These are phyloP conservation scores for Lycophotia porphyrea DNA, from an alignment of 2,888 invertebrate genomes.

Conservation along the genomic window DNA sequence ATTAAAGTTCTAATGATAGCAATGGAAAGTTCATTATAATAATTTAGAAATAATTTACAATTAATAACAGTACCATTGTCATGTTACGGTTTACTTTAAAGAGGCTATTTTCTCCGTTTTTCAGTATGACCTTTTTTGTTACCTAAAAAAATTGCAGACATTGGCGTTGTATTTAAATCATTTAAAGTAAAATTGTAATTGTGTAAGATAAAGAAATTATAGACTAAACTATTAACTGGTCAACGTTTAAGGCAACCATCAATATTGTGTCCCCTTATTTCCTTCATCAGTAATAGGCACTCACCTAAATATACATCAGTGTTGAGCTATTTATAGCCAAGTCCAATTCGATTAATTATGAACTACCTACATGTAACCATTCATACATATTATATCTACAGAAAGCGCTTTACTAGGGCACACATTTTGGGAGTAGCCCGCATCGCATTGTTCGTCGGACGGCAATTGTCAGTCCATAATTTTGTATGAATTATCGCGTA, in stretches of 20 bases:
- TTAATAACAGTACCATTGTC: not conserved
- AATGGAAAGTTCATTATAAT: not conserved
- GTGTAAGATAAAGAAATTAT: not conserved
- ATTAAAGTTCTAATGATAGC: not conserved
- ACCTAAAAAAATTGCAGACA: not conserved
- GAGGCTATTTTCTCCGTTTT: not conserved
- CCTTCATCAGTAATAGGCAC: not conserved
- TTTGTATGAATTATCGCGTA: conserved; percentile 64
- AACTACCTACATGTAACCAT: conserved; percentile 23
- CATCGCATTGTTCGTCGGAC: conserved; percentile 56
- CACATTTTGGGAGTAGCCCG: conserved; percentile 60
- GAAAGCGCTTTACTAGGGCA: conserved; percentile 43
- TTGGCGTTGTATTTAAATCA: not conserved
- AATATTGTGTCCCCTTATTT: not conserved
- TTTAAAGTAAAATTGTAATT: not conserved
- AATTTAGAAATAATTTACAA: not conserved
- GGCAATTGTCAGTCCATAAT: conserved; percentile 64
- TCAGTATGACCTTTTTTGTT: not conserved
- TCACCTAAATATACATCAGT: not conserved
- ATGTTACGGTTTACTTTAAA: not conserved
- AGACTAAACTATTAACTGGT: not conserved
- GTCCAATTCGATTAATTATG: conserved; percentile 46
- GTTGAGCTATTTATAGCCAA: conserved; percentile 17
- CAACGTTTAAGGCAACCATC: not conserved
- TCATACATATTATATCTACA: conserved; percentile 9